Evolutionary conservation across 2,113 vertebrate genomes (phyloP).

Genomic region (Gorilla gorilla): DNA sequence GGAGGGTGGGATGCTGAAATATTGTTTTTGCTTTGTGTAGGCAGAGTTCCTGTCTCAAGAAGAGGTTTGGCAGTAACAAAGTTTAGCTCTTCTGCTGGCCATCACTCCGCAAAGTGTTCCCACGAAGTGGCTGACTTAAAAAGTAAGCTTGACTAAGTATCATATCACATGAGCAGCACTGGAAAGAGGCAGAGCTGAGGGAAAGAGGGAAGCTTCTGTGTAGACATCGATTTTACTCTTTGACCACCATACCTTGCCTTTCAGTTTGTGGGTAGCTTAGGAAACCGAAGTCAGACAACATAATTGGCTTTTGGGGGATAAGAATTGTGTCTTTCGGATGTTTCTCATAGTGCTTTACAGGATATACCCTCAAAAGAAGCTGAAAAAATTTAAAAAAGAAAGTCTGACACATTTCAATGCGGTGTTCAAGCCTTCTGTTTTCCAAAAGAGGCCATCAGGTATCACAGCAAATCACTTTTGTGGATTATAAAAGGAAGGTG

Average conservation of each 20-base stretch:
- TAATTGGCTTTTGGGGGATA: neutral
- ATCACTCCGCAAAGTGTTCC: neutral
- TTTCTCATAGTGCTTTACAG: neutral
- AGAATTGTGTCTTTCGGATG: neutral
- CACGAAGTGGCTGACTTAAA: neutral
- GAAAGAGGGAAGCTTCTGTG: neutral
- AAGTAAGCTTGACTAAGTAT: neutral
- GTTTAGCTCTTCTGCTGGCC: neutral
- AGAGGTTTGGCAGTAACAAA: neutral
- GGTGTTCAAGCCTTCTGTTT: neutral
- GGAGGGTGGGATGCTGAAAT: neutral
- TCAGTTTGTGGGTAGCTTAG: neutral
- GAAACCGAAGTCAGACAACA: neutral
- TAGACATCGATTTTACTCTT: neutral
- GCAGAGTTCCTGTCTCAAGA: neutral
- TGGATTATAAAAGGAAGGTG: neutral
- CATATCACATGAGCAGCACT: neutral
- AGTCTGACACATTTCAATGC: neutral
- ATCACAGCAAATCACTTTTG: neutral
- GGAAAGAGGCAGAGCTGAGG: neutral
- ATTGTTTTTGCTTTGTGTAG: neutral
- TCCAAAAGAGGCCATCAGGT: neutral
- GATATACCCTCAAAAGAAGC: neutral
- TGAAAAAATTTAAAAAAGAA: neutral
- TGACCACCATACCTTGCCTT: neutral